Evolutionary conservation across 2,797 vertebrate species (phyloP), one percentile per base, ranked within the genome.

Genomic region (Phoeniculus purpureus): DNA sequence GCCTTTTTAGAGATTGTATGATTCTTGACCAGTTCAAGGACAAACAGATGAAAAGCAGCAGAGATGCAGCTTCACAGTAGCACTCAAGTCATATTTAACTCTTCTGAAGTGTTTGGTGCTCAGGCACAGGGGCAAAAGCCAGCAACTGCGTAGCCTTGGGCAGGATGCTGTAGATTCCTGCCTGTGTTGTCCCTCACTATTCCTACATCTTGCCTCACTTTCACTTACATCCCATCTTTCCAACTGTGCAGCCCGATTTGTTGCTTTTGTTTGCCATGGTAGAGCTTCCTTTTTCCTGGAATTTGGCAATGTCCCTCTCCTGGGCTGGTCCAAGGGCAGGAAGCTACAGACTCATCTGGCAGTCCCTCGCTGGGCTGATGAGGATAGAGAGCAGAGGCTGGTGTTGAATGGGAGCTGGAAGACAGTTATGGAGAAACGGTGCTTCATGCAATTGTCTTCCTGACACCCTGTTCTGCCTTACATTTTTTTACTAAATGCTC

Each of bases 21-120:
- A n/a, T 32, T 89, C 87, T 81, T 72, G 73, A 94, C 81, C 70
- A 81, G 85, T 86, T 94, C 87, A 94, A 93, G 85, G 92, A 78
- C 77, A 94, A 94, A 90, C 90, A 96, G 92, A 94, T 96, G 95
- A 81, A 68, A 88, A 82, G 65, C 65, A 84, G 81, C 83, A 80
- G 83, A 86, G 51, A 77, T 88, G 81, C 78, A 95, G 83, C 75
- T 90, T 92, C 6, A 15, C 3, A 80, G 75, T 85, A 86, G 87
- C 88, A 80, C 85, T 83, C 55, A 90, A 83, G 81, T 90, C 68
- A 79, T 85, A 83, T 72, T 94, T 92, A 87, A 94, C 71, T 93
- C 72, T 55, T 88, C 75, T 68, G 65, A 90, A 84, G 89, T 90
- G 85, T 94, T 58, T 85, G 81, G 61, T 81, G 72, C 64, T 93